Evolutionary conservation across 2,888 invertebrate species (phyloP).

Genomic region (Malacosoma neustria): DNA sequence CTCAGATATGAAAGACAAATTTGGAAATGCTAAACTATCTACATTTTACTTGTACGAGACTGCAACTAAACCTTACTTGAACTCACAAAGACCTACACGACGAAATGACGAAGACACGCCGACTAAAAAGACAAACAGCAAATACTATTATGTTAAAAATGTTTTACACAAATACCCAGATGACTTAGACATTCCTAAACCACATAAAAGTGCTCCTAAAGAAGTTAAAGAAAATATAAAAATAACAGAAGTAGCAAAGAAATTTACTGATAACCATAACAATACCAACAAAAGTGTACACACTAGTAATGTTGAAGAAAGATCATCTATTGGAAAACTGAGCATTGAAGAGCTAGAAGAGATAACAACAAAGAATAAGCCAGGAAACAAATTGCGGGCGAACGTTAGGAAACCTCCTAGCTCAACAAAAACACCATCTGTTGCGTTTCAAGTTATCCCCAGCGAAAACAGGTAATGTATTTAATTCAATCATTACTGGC

Average conservation of each 20-base stretch:
- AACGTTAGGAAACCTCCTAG: slow-evolving; percentile 34
- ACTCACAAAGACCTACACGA: slow-evolving; percentile 51
- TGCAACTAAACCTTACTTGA: slow-evolving; percentile 49
- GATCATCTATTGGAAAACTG: slow-evolving; percentile 42
- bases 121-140: slow-evolving; percentile 27
- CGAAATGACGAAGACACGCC: slow-evolving; percentile 43
- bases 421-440: slow-evolving; percentile 53
- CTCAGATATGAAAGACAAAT: slow-evolving; percentile 14
- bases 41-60: slow-evolving; percentile 60
- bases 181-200: slow-evolving; percentile 14
- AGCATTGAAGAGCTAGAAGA: slow-evolving; percentile 33
- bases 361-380: slow-evolving; percentile 17
- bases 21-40: slow-evolving; percentile 41
- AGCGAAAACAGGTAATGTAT: slow-evolving; percentile 68
- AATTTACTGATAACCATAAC: slow-evolving; percentile 8
- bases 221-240: slow-evolving; percentile 10
- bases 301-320: slow-evolving; percentile 41
- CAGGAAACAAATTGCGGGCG: slow-evolving; percentile 18
- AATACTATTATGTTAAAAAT: slow-evolving; percentile 62
- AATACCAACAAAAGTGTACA: slow-evolving; percentile 13
- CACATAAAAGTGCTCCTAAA: neutral
- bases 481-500: too few relatives aligned
- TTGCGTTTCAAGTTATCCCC: slow-evolving; percentile 63
- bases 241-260: slow-evolving; percentile 17
- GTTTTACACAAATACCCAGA: slow-evolving; percentile 55